Evolutionary conservation across 2,888 invertebrate genomes (phyloP), one percentile per base, ranked within the genome.

Genomic region (Drosophila diplacantha): DNA sequence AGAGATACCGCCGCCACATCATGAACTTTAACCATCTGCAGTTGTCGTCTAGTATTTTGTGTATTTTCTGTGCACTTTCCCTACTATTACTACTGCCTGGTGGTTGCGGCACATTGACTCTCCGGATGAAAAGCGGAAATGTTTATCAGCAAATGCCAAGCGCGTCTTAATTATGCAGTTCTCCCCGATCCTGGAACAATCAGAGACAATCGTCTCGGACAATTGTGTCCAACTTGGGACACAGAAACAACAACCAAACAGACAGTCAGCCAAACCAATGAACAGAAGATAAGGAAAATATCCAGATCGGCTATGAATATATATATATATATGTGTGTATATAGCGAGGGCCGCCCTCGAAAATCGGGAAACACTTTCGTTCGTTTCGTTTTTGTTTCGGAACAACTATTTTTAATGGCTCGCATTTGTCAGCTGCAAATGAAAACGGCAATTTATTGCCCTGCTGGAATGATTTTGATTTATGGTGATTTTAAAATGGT

Each of bases 101-200:
- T 16, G 14, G 22, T 3, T 22, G 26, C 22, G 57, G 22, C 35
- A 58, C 58, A 60, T 60, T 62, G 59, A 61, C 62, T 60, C 31
- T 34, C 11, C 16, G 29, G 64, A 29, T 31, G 18, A 26, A 64
- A 64, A 52, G 22, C 53, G 61, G 64, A 61, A 61, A 43, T 64
- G 61, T 61, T 61, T 76, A 74, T 79, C 82, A 73, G 73, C 62
- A 56, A 64, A 75, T 66, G 66, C 63, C 73, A 72, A 75, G 63
- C 77, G 58, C 64, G 59, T 50, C 60, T 69, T 81, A 81, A 81
- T 76, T 76, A 81, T 76, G 76, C 80, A 78, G 75, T 38, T 46
- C 65, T 62, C 35, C 61, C 58, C 60, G 60, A 59, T 38, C 65
- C 73, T 54, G 61, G 16, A 75, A 49, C 38, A 65, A 52, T 75